Percentiles rank a stretch among this genome's conserved stretches.
phyloP scores from a whole-genome alignment of 2,888 invertebrate species.

The Ephialtes manifestator region DNA sequence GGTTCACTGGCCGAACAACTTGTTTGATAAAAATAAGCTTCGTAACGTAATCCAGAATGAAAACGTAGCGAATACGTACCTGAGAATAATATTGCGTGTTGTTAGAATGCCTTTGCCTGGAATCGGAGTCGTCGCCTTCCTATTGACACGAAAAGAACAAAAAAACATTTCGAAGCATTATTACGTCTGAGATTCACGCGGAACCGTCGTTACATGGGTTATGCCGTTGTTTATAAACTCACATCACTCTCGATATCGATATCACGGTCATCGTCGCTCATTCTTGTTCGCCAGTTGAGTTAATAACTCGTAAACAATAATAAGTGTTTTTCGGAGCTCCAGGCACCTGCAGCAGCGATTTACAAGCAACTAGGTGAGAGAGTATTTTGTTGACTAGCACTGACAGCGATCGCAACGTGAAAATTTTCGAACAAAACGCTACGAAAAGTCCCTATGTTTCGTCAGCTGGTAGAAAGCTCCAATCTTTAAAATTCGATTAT shows the following conservation, averaged over 20 bases:
- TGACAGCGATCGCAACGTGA: slow-evolving; percentile 46
- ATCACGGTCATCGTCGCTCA: slow-evolving; percentile 98
- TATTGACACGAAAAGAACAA: slow-evolving; percentile 81
- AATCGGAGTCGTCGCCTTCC: slow-evolving; percentile 94
- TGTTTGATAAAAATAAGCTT: not conserved
- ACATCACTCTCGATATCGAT: slow-evolving; percentile 98
- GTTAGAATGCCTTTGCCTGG: slow-evolving; percentile 89
- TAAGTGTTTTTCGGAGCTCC: slow-evolving; percentile 27
- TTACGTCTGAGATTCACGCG: slow-evolving; percentile 38
- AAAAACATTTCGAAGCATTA: slow-evolving; percentile 52
- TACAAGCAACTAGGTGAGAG: slow-evolving; percentile 27
- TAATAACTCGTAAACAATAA: slow-evolving; percentile 55
- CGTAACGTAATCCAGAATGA: not conserved
- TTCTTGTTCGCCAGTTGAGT: slow-evolving; percentile 81
- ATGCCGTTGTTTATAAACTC: slow-evolving; percentile 86
- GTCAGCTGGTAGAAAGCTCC: not conserved
- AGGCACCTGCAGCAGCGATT: slow-evolving; percentile 56
- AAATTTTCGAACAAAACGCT: slow-evolving; percentile 22
- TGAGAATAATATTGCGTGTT: slow-evolving; percentile 92
- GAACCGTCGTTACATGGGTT: too few species aligned
- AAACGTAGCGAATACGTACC: slow-evolving; percentile 86
- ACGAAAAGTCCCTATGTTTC: slow-evolving; percentile 34
- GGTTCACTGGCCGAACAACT: slow-evolving; percentile 38
- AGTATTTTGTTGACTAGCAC: slow-evolving; percentile 61
- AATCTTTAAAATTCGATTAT: not conserved